Base-by-base conservation (phyloP, 2,888 invertebrate genomes). In the Bombylius major region DNA sequence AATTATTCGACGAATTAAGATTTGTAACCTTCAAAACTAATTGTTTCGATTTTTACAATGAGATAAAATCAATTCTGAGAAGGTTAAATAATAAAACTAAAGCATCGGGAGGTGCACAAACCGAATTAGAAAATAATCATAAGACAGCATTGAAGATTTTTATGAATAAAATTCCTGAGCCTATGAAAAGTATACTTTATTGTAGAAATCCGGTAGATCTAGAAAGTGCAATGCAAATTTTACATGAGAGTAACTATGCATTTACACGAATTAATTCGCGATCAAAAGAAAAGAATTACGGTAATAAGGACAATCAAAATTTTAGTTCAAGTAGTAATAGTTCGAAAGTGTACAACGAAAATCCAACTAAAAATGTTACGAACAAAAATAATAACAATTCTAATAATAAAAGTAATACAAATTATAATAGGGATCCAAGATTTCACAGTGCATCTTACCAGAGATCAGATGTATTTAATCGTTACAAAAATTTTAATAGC, bases 161-260 rank as follows among this genome's bases (percentile, higher is more conserved):
- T 42, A 59, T 56, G 57, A 52, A 50, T 13, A 61, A 61, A 59
- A 59, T 62, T 4, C 61, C 61, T 14, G 59, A 61, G 42, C 60
- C 62, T 4, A 60, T 60, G 58, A 56, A 55, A 32, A 53, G 58
- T 11, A 56, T 60, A 34, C 44, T 60, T 14, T 50, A 52, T 33
- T 60, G 53, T 14, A 55, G 60, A 54, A 56, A 60, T 39, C 59
- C 60, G 3, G 53, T 51, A 11, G 49, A 47, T 3, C 36, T 62
- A 7, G 60, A 59, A 56, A 33, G 51, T 36, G 62, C 59, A 4
- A 58, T 59, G 54, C 54, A 59, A n/a, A 61, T 57, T 13, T 32
- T 55, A 36, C 36, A 36, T 8, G 8, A 36, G 8, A 8, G 5
- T 8, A 8, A 36, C 8, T 36, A 36, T 36, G 36, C 36, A 36